phyloP scores from a whole-genome alignment of 2,113 vertebrate species.

The Apodemus speciosus region DNA sequence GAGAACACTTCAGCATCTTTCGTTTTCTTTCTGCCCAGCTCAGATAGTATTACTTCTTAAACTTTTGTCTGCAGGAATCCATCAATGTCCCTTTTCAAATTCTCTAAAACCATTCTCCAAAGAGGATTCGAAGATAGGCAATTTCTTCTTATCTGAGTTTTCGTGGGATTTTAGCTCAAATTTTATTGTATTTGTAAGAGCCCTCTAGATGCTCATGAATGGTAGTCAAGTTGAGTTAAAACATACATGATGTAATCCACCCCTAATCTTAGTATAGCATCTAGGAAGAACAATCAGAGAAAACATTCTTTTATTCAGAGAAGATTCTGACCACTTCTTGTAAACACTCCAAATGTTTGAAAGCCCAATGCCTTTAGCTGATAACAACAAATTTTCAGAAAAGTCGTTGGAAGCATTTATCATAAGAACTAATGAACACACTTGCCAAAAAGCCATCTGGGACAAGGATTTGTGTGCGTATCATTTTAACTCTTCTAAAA shows the following conservation, averaged over 20 bases:
- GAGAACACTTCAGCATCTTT: slow-evolving; percentile 73
- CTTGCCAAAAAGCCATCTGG: background rate
- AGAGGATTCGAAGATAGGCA: slow-evolving; percentile 62
- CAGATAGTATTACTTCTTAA: slow-evolving; percentile 75
- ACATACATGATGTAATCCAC: slow-evolving; percentile 39
- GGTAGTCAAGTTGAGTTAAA: slow-evolving; percentile 53
- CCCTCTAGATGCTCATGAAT: slow-evolving; percentile 44
- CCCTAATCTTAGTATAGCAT: slow-evolving; percentile 57
- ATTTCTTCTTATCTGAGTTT: slow-evolving; percentile 76
- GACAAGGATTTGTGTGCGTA: background rate
- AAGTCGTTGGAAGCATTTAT: slow-evolving; percentile 36
- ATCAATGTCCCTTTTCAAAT: slow-evolving; percentile 71
- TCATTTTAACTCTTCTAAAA: slow-evolving; percentile 29
- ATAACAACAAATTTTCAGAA: slow-evolving; percentile 19
- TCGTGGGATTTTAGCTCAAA: slow-evolving; percentile 64
- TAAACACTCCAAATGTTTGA: background rate
- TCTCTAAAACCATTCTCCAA: slow-evolving; percentile 63
- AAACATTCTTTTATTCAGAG: slow-evolving; percentile 50
- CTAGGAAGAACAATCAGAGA: slow-evolving; percentile 50
- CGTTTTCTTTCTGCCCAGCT: slow-evolving; percentile 6
- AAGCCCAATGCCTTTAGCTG: slow-evolving; percentile 22
- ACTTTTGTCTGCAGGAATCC: slow-evolving; percentile 69
- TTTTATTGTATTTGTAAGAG: slow-evolving; percentile 71
- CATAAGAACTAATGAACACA: slow-evolving; percentile 36
- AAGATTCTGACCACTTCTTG: slow-evolving; percentile 1